Evolutionary conservation across 2,797 vertebrate species (phyloP), one percentile per base, ranked within the genome.

Genomic region (Numenius phaeopus): DNA sequence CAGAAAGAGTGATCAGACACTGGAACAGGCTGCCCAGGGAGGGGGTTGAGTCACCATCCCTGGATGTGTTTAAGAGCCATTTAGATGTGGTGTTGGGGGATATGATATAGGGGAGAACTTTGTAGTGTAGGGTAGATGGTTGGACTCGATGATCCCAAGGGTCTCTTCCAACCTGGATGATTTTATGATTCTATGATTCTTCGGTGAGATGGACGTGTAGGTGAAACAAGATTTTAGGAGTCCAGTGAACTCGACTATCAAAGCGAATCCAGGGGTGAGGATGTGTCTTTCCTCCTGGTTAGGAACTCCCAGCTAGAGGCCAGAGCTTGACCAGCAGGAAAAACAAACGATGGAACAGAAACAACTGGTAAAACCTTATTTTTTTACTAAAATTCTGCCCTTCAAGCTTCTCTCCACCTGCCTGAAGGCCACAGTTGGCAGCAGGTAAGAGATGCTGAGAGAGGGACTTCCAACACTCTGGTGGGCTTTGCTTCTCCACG

Each of bases 401-500:
- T 64, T 50, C 4, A 49, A 32, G 49, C 18, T 37, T 64, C 67
- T 42, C 7, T 37, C n/a, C 37, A 7, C 29, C 24, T 54, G 6
- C 34, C 26, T 13, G 24, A n/a, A 44, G 39, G 42, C 47, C 29
- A 9, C 2, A 4, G 61, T 12, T 10, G 21, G 8, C 1, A 11
- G 59, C 14, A 29, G 19, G 29, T 37, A 14, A 2, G n/a, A 46
- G 44, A 2, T 8, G 22, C 32, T 27, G 22, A 47, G 21, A 46
- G 17, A 8, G 12, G 23, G 9, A 18, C 39, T 44, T 22, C 24
- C 24, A 40, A 16, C 17, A 2, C 2, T 5, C 17, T 4, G 32
- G 21, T 49, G 19, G 0, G 7, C 17, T 61, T 19, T 1, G 9
- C 46, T 62, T 26, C 57, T 15, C 47, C 11, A 1, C 1, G 4